Base-by-base conservation (phyloP, 1,140 invertebrate genomes). In the Drosophila prosaltans region DNA sequence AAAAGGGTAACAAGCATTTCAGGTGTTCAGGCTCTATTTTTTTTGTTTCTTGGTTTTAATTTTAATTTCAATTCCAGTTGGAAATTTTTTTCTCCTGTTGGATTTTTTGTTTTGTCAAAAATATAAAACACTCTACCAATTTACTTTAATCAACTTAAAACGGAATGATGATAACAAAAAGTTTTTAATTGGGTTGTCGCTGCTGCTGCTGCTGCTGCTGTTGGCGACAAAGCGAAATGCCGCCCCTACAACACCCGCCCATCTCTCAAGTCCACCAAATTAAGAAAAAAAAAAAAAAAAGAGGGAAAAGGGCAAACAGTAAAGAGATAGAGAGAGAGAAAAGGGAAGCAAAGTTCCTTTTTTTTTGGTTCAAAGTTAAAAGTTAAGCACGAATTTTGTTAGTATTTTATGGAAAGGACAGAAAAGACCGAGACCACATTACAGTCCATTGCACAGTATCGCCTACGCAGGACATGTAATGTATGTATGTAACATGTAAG, bases 151-250 rank as follows among this genome's bases (percentile, higher is more conserved):
- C 83, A 86, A 88, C 66, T 78, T 88, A 76, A 69, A 82, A 76
- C 75, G 71, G 66, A 65, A 69, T 78, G 74, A 32, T 63, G 72
- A 82, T 79, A 79, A 79, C 71, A 85, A 85, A 58, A 86, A 86
- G 79, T 88, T 86, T 85, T 86, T 86, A 86, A 86, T 88, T 86
- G 83, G 82, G 75, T 86, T 76, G 41, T 26, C 60, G 40, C 58
- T 16, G 16, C 16, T 16, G 16, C 16, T 16, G 16, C 16, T 16
- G 16, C 16, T 58, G 26, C 11, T 21, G 36, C 73, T 77, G 66
- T 57, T 65, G 73, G 66, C 63, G 74, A 77, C 74, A 77, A 74
- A 71, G 59, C 51, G 16, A 65, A 75, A 54, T 36, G 59, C 60
- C n/a, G 2, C 45, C 45, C 10, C 26, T 51, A 24, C 45, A 51